Base-by-base conservation (phyloP, 2,888 invertebrate genomes). In the Erebia epiphron region DNA sequence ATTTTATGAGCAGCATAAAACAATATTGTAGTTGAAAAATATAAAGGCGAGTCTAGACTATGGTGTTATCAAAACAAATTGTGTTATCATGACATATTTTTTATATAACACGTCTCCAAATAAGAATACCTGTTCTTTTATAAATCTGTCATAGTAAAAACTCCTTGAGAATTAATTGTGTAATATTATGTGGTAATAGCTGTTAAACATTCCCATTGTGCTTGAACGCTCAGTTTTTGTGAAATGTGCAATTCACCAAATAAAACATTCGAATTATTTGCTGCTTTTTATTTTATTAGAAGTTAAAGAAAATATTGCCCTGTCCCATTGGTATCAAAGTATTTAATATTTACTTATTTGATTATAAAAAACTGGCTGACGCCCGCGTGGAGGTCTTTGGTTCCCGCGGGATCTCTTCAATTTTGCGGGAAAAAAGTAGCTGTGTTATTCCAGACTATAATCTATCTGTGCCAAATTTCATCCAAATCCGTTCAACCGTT, bases 181-280 rank as follows among this genome's bases (percentile, higher is more conserved):
- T 57, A 57, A 35, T n/a, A n/a, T n/a, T n/a, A n/a, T 2, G 8
- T 3, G 14, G 43, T 46, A 49, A n/a, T 66, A 26, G 26, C 58
- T 56, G 14, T 61, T 21, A 58, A 69, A 76, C 75, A 76, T 75
- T 76, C 73, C 75, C 35, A 35, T 52, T 64, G 13, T 26, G 68
- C 64, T 21, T 58, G 41, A 26, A 21, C 63, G 56, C 72, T 63
- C 64, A 63, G 63, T 74, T 26, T 67, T 62, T 77, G 35, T 35
- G 72, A 78, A 71, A 77, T 62, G 79, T 80, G 81, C 79, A 79
- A 80, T 80, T 78, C 76, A 78, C 76, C 73, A 77, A 82, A 81
- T 81, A 82, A 80, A 69, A 63, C 73, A 62, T 74, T 72, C 73
- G 46, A 68, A 75, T 56, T 58, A 62, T 54, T 69, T 68, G 56